Evolutionary conservation across 1,140 invertebrate genomes (phyloP).

Genomic region (Drosophila sproati): DNA sequence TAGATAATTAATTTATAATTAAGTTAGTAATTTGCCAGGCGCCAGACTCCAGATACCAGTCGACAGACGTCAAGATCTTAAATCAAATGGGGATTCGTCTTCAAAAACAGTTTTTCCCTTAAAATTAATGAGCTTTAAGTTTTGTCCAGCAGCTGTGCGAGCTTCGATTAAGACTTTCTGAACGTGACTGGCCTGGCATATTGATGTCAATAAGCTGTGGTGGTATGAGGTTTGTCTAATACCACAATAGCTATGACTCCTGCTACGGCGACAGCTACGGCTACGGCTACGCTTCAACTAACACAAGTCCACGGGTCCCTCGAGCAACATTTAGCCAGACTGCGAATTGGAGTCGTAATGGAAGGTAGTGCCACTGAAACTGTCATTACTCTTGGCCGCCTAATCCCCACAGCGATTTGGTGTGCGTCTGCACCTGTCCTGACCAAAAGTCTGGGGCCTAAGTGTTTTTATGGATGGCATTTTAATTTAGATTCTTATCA

Average conservation of each 20-base stretch:
- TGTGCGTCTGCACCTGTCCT: conserved; percentile 43
- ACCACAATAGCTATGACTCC: conserved; percentile 7
- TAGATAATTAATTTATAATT: conserved; percentile 81
- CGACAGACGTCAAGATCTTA: conserved; percentile 18
- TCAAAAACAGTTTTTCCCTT: conserved; percentile 26
- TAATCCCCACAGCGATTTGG: conserved; percentile 44
- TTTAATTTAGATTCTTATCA: conserved; percentile 81
- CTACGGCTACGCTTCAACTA: conserved; percentile 9
- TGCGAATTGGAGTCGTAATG: background rate
- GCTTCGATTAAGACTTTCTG: conserved; percentile 67
- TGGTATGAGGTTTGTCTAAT: conserved; percentile 40
- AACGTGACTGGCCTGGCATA: conserved; percentile 72
- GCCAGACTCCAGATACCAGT: conserved; percentile 5
- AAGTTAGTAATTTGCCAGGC: conserved; percentile 69
- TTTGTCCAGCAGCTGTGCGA: conserved; percentile 50
- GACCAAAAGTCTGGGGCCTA: conserved; percentile 44
- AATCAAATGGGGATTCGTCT: conserved; percentile 9
- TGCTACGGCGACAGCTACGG: background rate
- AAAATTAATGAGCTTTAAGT: conserved; percentile 52
- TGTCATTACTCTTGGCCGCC: conserved; percentile 68
- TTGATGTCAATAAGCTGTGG: conserved; percentile 50
- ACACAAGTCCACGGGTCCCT: conserved; percentile 4
- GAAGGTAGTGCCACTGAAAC: conserved; percentile 8
- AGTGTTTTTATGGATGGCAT: conserved; percentile 78
- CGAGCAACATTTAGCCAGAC: conserved; percentile 34